Conservation (phyloP, 2,888 invertebrate species). For the Diarsia rubi region DNA sequence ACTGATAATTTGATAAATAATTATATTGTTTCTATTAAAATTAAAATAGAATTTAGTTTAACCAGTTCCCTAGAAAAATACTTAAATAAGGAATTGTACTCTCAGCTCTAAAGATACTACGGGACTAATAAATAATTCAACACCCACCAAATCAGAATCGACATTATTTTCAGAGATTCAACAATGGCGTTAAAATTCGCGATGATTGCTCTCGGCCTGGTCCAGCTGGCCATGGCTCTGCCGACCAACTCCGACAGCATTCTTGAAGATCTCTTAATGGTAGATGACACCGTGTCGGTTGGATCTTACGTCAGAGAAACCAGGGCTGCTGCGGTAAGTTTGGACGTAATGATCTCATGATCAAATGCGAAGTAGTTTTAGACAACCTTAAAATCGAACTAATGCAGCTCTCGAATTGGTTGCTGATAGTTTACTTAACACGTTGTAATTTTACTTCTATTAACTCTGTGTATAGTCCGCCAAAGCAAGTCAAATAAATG, state of each 20-base stretch:
- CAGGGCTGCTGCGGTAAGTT: conserved; percentile 88
- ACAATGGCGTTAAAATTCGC: conserved; percentile 75
- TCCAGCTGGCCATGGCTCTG: conserved; percentile 75
- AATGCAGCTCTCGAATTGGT: background rate
- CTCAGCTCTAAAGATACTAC: background rate
- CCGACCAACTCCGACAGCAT: conserved; percentile 76
- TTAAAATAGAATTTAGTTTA: background rate
- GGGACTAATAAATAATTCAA: conserved; percentile 5
- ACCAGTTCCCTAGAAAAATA: background rate
- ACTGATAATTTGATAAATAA: conserved; percentile 31
- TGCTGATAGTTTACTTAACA: background rate
- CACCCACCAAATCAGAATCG: background rate
- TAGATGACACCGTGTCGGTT: conserved; percentile 89
- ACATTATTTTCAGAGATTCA: conserved; percentile 35
- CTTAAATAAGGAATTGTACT: background rate
- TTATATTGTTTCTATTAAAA: conserved; percentile 3
- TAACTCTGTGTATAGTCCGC: background rate
- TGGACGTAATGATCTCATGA: background rate
- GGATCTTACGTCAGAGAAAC: conserved; percentile 91
- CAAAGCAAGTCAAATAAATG: background rate
- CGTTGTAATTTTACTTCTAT: background rate
- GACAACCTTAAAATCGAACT: background rate
- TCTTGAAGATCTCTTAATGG: conserved; percentile 82
- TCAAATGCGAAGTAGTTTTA: background rate
- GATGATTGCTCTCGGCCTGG: conserved; percentile 75